phyloP scores from a whole-genome alignment of 1,140 invertebrate species.

The Antheraea pernyi region DNA sequence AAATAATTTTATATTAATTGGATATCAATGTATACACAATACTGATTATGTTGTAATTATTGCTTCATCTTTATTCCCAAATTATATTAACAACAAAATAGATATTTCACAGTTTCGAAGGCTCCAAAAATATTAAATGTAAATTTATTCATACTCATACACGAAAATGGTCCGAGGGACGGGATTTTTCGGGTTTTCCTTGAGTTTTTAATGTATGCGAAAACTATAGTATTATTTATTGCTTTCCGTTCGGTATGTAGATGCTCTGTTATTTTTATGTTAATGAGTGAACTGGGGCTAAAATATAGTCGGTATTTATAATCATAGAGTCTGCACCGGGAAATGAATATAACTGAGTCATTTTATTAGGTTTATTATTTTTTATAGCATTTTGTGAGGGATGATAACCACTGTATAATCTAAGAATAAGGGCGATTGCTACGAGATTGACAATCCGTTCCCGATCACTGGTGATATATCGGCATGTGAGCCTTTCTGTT shows the following conservation, averaged over 20 bases:
- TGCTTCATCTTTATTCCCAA: constrained; percentile 54
- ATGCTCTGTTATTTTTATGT: not conserved
- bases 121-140: constrained; percentile 12
- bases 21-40: too few species aligned
- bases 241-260: constrained; percentile 7
- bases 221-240: constrained; percentile 39
- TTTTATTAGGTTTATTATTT: not conserved
- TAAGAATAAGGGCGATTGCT: too few species aligned
- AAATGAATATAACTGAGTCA: not conserved
- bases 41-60: constrained; percentile 67
- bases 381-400: not conserved
- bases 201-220: constrained; percentile 26
- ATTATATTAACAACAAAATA: constrained; percentile 17
- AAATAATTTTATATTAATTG: too few species aligned
- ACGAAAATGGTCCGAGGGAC: not conserved
- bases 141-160: constrained; percentile 25
- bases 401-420: too few species aligned
- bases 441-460: too few species aligned
- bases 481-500: too few species aligned
- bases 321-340: not conserved
- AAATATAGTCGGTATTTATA: not conserved
- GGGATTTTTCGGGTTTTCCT: constrained; percentile 1
- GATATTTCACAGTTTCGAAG: not conserved
- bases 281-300: not conserved
- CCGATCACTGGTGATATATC: too few species aligned